Evolutionary conservation across 2,797 vertebrate species (phyloP), one percentile per base, ranked within the genome.

Genomic region (Lagorchestes hirsutus): DNA sequence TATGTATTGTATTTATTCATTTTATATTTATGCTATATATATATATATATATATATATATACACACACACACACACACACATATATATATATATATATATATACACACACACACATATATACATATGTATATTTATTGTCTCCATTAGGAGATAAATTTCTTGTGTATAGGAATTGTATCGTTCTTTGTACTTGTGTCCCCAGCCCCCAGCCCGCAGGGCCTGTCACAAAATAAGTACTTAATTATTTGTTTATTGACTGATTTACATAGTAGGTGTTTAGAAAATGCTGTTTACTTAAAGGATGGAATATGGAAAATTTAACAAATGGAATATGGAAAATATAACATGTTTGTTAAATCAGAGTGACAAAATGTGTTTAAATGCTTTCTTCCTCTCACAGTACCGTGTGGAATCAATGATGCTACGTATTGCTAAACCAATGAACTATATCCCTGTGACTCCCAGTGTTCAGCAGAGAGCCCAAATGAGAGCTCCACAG

Each of bases 371-470:
- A 74, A 3, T 95, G n/a, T 95, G 92, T 94, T 96, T 93, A 46
- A 95, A 93, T 90, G 96, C 22, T 96, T 54, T 97, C 96, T 90
- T 97, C 92, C 94, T 95, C 93, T 46, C 55, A 1, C 98, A 99
- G 99, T 99, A 99, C 96, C 99, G 99, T 1, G 99, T 99, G 90
- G 99, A 99, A 98, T 99, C 99, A 10, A 99, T 99, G 99, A 99
- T 99, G 99, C 98, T 99, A 52, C 99, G 99, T 18, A 94, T 99
- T 96, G 99, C 99, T 94, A 99, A 99, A 98, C 99, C 99, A 16
- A 98, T 99, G 99, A 99, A 99, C 98, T 99, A 99, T 97, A 99
- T 99, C 94, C 97, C 99, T 0, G 99, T 99, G 97, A 99, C 99
- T 0, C 99, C 99, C 96, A 99, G 99, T 92, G 0, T 99, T 16